Conservation (phyloP, 2,888 invertebrate species). For the Ennomos erosarius region DNA sequence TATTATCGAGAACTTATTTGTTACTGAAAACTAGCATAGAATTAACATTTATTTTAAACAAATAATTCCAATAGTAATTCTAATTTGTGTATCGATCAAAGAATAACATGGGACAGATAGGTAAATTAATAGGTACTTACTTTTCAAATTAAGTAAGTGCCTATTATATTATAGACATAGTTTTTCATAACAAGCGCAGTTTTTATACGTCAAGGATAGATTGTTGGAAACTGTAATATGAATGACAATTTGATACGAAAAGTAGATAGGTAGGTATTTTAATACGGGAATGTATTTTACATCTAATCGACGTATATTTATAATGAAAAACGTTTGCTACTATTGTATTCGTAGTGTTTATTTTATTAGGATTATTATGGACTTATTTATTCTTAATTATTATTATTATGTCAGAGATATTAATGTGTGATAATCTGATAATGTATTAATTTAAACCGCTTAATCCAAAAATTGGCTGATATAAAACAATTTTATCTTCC, state of each 20-base stretch:
- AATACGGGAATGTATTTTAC: constrained; percentile 79
- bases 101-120: constrained; percentile 28
- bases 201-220: constrained; percentile 56
- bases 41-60: no score
- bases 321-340: constrained; percentile 58
- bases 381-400: constrained; percentile 19
- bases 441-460: constrained; percentile 54
- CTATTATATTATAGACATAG: constrained; percentile 38
- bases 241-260: constrained; percentile 78
- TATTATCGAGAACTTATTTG: constrained; percentile 10
- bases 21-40: constrained; percentile 32
- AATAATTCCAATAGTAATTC: no score
- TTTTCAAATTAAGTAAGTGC: constrained; percentile 48
- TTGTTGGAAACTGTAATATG: constrained; percentile 56
- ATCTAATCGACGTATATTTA: constrained; percentile 57
- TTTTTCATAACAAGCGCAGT: constrained; percentile 58
- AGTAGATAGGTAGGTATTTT: constrained; percentile 84
- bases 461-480: constrained; percentile 44
- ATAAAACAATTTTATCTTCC: constrained; percentile 47
- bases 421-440: constrained; percentile 67
- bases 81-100: constrained; percentile 17
- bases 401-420: constrained; percentile 41
- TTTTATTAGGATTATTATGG: constrained; percentile 36
- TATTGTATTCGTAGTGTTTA: constrained; percentile 46
- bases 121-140: constrained; percentile 44